phyloP scores from a whole-genome alignment of 1,140 invertebrate genomes.

The Stenopsyche tienmushanensis region DNA sequence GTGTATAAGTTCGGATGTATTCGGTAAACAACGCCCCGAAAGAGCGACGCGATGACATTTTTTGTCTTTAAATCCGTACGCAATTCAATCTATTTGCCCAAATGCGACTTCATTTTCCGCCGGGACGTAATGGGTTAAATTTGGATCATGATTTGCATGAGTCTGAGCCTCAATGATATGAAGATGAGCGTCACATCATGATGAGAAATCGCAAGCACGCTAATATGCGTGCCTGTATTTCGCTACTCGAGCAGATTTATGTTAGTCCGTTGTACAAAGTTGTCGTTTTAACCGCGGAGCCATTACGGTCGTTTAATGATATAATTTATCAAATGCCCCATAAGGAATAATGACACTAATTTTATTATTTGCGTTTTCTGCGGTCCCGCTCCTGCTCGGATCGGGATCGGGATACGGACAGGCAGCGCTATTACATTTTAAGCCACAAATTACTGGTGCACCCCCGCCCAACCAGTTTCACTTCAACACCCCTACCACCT shows the following conservation, averaged over 20 bases:
- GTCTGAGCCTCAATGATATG: too few relatives aligned
- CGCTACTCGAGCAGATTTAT: conserved; percentile 14
- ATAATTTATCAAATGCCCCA: conserved; percentile 31
- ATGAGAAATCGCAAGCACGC: too few relatives aligned
- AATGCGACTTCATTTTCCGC: not conserved
- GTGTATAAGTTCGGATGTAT: too few relatives aligned
- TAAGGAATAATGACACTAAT: conserved; percentile 32
- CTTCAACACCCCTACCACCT: not conserved
- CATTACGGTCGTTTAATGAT: conserved; percentile 31
- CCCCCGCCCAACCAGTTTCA: not conserved
- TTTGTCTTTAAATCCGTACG: too few relatives aligned
- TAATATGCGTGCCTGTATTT: too few relatives aligned
- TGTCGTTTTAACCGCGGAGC: conserved; percentile 28
- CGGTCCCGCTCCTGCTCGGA: conserved; percentile 19
- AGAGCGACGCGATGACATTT: too few relatives aligned
- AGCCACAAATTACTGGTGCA: conserved; percentile 24
- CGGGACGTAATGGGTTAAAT: too few relatives aligned
- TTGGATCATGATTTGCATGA: too few relatives aligned
- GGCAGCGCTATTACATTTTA: conserved; percentile 27
- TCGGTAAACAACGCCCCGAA: too few relatives aligned
- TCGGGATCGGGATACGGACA: conserved; percentile 21
- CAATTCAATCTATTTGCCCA: not conserved
- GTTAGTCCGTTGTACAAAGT: conserved; percentile 21
- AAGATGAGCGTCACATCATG: too few relatives aligned
- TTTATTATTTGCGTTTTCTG: conserved; percentile 33